Evolutionary conservation across 2,888 invertebrate species (phyloP).

Genomic region (Vesta saturnalis): DNA sequence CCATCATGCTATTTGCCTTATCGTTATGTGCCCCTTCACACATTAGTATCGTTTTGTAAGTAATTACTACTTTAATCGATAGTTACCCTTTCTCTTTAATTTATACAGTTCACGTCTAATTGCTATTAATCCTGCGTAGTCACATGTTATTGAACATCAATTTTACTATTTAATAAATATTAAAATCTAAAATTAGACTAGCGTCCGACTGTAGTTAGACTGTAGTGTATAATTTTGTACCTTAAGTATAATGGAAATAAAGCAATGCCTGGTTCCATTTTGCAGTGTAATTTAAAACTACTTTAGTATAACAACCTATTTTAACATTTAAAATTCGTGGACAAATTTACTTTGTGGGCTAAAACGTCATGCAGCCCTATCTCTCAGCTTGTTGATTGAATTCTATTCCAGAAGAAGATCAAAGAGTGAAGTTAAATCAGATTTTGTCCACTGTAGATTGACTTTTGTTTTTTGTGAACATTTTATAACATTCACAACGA

Average conservation of each 20-base stretch:
- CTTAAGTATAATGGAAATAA: too few relatives aligned
- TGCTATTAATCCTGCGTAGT: background rate
- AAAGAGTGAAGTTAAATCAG: constrained; percentile 28
- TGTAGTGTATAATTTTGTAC: too few relatives aligned
- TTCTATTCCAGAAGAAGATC: constrained; percentile 30
- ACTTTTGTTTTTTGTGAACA: constrained; percentile 27
- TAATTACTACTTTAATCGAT: constrained; percentile 12
- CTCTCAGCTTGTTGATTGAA: constrained; percentile 28
- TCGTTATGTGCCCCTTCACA: constrained; percentile 12
- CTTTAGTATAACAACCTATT: too few relatives aligned
- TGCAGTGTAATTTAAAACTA: too few relatives aligned
- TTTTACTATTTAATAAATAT: background rate
- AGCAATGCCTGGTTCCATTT: too few relatives aligned
- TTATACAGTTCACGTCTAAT: background rate
- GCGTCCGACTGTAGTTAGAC: too few relatives aligned
- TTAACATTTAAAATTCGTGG: constrained; percentile 6
- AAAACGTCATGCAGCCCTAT: constrained; percentile 23
- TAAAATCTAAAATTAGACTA: too few relatives aligned
- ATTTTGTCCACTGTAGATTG: constrained; percentile 35
- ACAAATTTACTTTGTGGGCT: constrained; percentile 29
- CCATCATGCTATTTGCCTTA: constrained; percentile 5
- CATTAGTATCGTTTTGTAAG: constrained; percentile 20
- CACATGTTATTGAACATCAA: too few relatives aligned
- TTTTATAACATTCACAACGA: too few relatives aligned
- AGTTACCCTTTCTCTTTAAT: background rate